These are phyloP conservation scores for Diacarnus erythraeanus DNA, from an alignment of 37 sponge, comb jelly and placozoan species.

Conservation along the genomic window DNA sequence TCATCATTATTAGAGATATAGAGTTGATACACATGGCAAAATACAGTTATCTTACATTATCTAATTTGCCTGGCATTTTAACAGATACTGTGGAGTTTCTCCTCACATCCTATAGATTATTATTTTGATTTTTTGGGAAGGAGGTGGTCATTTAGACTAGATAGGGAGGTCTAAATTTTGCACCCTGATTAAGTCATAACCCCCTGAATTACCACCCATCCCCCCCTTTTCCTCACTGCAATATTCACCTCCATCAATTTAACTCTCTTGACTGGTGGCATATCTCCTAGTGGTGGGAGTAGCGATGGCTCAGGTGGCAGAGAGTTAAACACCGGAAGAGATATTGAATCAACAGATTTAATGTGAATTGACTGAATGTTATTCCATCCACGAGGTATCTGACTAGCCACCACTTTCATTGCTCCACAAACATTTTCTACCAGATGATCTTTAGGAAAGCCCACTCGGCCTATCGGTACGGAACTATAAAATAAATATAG, in stretches of 20 bases:
- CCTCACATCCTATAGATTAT: no score
- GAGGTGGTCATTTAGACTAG: neutral
- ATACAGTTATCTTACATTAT: no score
- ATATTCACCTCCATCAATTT: constrained; percentile 12
- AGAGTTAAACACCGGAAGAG: constrained; percentile 77
- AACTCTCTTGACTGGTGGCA: constrained; percentile 9
- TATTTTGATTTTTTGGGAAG: no score
- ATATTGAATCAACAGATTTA: constrained; percentile 69
- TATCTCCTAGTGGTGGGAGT: neutral
- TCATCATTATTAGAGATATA: no score
- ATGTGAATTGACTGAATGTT: constrained; percentile 73
- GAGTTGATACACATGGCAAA: no score
- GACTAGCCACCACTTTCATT: constrained; percentile 16
- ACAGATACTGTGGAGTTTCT: no score
- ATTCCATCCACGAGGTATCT: constrained; percentile 60
- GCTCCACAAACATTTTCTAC: constrained; percentile 50
- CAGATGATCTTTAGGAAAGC: constrained; percentile 18
- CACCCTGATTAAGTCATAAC: neutral
- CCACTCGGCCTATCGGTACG: constrained; percentile 57
- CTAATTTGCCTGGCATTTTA: no score
- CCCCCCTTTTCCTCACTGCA: neutral
- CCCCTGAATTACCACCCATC: no score
- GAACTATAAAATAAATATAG: constrained; percentile 53
- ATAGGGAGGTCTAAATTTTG: neutral
- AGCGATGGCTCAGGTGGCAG: constrained; percentile 35